Percentiles rank a stretch among this genome's conserved stretches.
These are phyloP conservation scores for Ectropis grisescens DNA, from an alignment of 1,140 invertebrate genomes.

Conservation along the genomic window DNA sequence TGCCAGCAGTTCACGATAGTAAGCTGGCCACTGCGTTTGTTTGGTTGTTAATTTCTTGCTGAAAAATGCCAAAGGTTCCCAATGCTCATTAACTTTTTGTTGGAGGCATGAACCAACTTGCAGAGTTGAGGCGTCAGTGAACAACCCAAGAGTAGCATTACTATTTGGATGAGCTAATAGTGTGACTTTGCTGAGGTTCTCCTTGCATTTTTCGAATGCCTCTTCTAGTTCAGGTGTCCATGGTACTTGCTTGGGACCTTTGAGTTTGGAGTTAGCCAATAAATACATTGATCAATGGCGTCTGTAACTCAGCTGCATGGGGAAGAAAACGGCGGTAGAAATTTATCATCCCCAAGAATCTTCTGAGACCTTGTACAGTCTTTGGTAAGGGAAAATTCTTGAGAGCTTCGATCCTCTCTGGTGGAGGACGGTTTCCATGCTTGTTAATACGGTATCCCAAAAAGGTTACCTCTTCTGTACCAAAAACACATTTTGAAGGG, in stretches of 20 bases:
- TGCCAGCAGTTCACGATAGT: slow-evolving; percentile 49
- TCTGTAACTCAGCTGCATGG: no score
- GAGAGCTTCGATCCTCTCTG: no score
- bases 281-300: neutral
- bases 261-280: neutral
- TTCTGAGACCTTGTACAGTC: no score
- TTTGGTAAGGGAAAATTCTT: no score
- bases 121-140: neutral
- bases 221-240: neutral
- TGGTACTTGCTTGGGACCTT: neutral
- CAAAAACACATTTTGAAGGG: no score
- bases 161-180: neutral
- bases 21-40: slow-evolving; percentile 28
- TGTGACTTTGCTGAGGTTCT: neutral
- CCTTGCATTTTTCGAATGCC: neutral
- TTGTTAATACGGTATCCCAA: no score
- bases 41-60: slow-evolving; percentile 29
- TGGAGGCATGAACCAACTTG: neutral
- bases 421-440: no score
- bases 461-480: no score
- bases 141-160: neutral
- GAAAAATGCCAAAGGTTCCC: slow-evolving; percentile 24
- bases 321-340: no score
- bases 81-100: neutral
- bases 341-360: no score